Base-by-base conservation (phyloP, 2,113 vertebrate genomes). In the Gavia stellata region DNA sequence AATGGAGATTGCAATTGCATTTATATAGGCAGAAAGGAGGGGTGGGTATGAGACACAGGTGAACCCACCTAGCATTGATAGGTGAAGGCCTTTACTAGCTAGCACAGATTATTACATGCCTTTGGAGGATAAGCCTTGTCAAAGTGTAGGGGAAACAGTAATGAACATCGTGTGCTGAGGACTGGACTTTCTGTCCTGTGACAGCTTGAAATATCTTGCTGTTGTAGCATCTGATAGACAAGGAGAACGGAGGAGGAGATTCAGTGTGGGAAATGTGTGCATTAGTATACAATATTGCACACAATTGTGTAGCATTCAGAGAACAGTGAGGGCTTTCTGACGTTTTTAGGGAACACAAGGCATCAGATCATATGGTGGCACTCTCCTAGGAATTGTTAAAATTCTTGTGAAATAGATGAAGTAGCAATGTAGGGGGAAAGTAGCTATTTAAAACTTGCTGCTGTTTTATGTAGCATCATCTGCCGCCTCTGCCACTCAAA, bases 1-100 rank as follows among this genome's bases (percentile, higher is more conserved):
- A 33, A 2, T 0, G 1, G 9, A 2, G 6, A 4, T 19, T 65
- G 23, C 7, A 25, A 2, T 29, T 77, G 36, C 42, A 7, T 72
- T 85, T 88, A 72, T 72, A 71, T 45, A 50, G 68, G 62, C 24
- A 45, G 33, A 58, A 50, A 50, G 45, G 28, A 80, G 33, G 20
- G 36, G 40, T 65, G 45, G 17, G 45, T 9, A 1, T 38, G 75
- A 61, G 63, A 16, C 24, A 29, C 56, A 62, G 58, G 56, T 91
- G 94, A 88, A n/a, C 23, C 52, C 74, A 71, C 29, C 53, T 47
- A 9, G 9, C 15, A 2, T 8, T 42, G 23, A 4, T 8, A 19
- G 29, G 47, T 45, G 18, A 36, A 26, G 42, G 34, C 31, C 21
- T 63, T 47, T 42, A 7, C 26, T 24, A 16, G 45, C 44, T 34